Percentiles rank a stretch among this genome's conserved stretches.
phyloP scores from a whole-genome alignment of 2,113 vertebrate genomes.

The Melospiza melodia region DNA sequence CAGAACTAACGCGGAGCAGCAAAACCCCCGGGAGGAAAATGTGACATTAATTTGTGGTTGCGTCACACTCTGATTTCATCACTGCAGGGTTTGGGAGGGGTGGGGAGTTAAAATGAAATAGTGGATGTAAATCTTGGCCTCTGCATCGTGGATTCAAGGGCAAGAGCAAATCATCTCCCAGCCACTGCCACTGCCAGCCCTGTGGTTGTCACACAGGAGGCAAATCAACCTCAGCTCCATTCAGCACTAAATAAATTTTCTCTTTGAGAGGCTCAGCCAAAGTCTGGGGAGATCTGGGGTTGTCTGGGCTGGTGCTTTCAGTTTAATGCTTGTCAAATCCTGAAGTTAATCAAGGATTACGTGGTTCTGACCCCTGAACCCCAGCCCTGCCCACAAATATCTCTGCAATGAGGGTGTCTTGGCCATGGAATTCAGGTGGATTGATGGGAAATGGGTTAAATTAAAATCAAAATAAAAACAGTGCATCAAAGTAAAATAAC shows the following conservation, averaged over 20 bases:
- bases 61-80: not conserved
- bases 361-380: not conserved
- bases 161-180: not conserved
- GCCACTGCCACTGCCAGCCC: not conserved
- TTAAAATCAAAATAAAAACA: rapidly evolving
- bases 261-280: not conserved
- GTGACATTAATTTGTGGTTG: not conserved
- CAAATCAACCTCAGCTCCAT: not conserved
- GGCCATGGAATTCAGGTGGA: too few species aligned
- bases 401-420: not conserved
- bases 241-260: not conserved
- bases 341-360: rapidly evolving
- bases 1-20: not conserved
- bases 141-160: not conserved
- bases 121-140: not conserved
- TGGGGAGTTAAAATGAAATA: not conserved
- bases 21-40: not conserved
- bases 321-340: not conserved
- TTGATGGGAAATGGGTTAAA: not conserved
- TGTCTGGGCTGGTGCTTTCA: not conserved
- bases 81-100: not conserved
- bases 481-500: not conserved
- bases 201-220: not conserved
- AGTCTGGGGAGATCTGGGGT: not conserved
- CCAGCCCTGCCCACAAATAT: rapidly evolving